phyloP scores from a whole-genome alignment of 2,888 invertebrate species.

The Salpingus planirostris region DNA sequence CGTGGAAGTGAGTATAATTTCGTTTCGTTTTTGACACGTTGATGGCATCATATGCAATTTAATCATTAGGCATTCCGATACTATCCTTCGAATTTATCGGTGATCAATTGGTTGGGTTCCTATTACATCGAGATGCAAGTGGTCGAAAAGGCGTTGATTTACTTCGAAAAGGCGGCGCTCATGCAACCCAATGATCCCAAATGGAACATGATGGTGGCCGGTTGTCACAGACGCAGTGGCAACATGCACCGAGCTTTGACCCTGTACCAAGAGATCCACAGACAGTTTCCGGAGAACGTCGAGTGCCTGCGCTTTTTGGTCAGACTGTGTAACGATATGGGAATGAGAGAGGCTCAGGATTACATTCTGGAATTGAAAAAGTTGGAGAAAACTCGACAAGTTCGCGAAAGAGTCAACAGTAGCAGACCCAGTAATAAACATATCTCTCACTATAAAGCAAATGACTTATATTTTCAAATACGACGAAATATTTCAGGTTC shows the following conservation, averaged over 20 bases:
- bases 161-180: slow-evolving; percentile 71
- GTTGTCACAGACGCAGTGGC: slow-evolving; percentile 73
- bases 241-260: slow-evolving; percentile 59
- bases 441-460: too few relatives aligned
- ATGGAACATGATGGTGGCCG: slow-evolving; percentile 79
- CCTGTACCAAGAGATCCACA: slow-evolving; percentile 76
- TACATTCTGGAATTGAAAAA: slow-evolving; percentile 81
- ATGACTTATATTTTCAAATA: too few relatives aligned
- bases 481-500: slow-evolving; percentile 45
- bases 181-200: slow-evolving; percentile 73
- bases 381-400: slow-evolving; percentile 46
- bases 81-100: slow-evolving; percentile 62
- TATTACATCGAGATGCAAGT: slow-evolving; percentile 85
- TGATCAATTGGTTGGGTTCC: slow-evolving; percentile 82
- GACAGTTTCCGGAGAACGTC: slow-evolving; percentile 85
- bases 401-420: slow-evolving; percentile 49
- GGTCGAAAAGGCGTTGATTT: slow-evolving; percentile 75
- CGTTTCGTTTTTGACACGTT: too few relatives aligned
- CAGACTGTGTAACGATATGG: slow-evolving; percentile 82
- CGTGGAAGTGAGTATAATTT: slow-evolving; percentile 56
- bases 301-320: slow-evolving; percentile 87
- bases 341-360: slow-evolving; percentile 78
- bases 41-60: too few relatives aligned
- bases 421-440: slow-evolving; percentile 48
- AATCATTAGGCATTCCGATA: slow-evolving; percentile 64